Conservation (phyloP, 2,797 vertebrate species). For the Alectoris magna region DNA sequence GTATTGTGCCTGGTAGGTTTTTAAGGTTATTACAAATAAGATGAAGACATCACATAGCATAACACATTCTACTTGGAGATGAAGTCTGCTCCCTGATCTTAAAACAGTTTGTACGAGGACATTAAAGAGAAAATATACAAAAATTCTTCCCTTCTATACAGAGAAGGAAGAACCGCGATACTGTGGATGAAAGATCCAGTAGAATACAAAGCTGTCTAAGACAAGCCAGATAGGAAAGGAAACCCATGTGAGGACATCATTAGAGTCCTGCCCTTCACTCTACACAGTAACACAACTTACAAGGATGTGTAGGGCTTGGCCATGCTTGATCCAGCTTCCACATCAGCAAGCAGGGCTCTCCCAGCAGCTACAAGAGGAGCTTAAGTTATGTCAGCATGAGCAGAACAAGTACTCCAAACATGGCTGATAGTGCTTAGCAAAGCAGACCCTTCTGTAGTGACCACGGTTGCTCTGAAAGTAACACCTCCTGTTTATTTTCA, state of each 20-base stretch:
- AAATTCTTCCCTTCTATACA: neutral
- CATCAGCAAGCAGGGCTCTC: fast-evolving
- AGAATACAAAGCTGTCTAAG: neutral
- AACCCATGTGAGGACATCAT: neutral
- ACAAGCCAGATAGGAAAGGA: neutral
- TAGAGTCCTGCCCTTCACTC: neutral
- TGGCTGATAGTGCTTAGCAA: neutral
- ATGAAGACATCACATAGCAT: neutral
- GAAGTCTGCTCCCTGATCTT: neutral
- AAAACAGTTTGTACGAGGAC: neutral
- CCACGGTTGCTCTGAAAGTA: neutral
- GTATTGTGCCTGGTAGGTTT: neutral
- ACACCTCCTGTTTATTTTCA: neutral
- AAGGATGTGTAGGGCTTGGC: neutral
- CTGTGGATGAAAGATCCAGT: neutral
- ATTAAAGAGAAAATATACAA: neutral
- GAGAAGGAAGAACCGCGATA: neutral
- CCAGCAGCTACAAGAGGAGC: neutral
- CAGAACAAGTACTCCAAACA: neutral
- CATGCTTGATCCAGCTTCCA: neutral
- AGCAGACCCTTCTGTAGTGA: neutral
- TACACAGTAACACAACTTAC: no score
- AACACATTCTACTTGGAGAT: neutral
- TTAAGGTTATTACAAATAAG: neutral
- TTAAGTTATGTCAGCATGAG: fast-evolving